Evolutionary conservation across 2,888 invertebrate genomes (phyloP), one percentile per base, ranked within the genome.

Genomic region (Rhingia campestris): DNA sequence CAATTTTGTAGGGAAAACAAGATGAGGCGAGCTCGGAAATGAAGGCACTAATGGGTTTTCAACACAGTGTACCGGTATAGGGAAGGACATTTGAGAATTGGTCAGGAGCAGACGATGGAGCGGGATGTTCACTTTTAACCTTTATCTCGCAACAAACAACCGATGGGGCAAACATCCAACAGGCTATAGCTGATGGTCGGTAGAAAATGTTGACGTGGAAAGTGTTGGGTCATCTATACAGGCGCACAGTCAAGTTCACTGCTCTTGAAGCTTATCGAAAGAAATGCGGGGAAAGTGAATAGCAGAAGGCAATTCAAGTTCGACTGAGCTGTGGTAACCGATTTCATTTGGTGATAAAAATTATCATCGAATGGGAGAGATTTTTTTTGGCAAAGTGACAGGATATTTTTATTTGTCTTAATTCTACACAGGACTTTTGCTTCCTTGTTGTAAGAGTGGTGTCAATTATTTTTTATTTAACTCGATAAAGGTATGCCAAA

Each of bases 31-130:
- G 22, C 12, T 56, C 74, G 74, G 74, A 74, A 64, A 74, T 74
- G 64, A 64, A 64, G 56, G 56, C 49, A 56, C 64, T 74, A 74
- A 74, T 74, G 56, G 74, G 33, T 64, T 74, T 74, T 56, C 64
- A 47, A 54, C 47, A 22, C 9, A 37, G 10, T 10, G 41, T 10
- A 10, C 22, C 22, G 22, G 22, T 22, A 22, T 37, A 37, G 47
- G n/a, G 67, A 41, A 22, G 7, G 70, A 32, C 69, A 64, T 64
- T 39, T 39, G 32, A 39, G 49, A 47, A 49, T 30, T 7, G 30
- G 14, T 22, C 32, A 37, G 63, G 39, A 30, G 4, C 37, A 33
- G 10, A 47, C 7, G 47, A 32, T 22, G 22, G 37, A 63, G 12
- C n/a, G 43, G 30, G 49, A 5, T 10, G 12, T 37, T 45, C 6